Conservation (phyloP, 1,140 invertebrate species). For the Drosophila pseudoobscura region DNA sequence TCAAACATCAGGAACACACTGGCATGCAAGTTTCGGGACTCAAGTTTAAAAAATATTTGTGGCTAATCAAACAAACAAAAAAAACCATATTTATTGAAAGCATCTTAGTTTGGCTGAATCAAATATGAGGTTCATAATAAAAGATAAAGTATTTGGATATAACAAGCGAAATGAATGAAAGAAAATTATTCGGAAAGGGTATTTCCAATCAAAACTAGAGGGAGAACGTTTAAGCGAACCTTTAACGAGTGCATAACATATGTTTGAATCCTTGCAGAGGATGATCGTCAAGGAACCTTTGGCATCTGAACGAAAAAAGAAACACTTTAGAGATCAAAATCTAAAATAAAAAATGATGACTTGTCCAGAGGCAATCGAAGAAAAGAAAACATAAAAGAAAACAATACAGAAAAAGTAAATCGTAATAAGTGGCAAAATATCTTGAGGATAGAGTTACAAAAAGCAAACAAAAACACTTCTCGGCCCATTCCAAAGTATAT, state of each 20-base stretch:
- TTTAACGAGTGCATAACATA: not conserved
- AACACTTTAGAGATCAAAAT: constrained; percentile 49
- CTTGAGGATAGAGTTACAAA: constrained; percentile 3
- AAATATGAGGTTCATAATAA: constrained; percentile 17
- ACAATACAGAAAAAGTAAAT: constrained; percentile 15
- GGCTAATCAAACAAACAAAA: constrained; percentile 31
- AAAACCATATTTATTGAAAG: constrained; percentile 17
- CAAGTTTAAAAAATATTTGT: constrained; percentile 67
- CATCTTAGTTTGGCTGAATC: constrained; percentile 43
- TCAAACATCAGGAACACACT: constrained; percentile 43
- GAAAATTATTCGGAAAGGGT: constrained; percentile 23
- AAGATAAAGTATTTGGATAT: constrained; percentile 18
- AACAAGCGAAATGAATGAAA: constrained; percentile 7
- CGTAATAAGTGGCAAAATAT: constrained; percentile 5
- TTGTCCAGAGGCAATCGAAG: constrained; percentile 30
- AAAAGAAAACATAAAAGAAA: constrained; percentile 10
- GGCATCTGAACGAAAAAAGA: constrained; percentile 34
- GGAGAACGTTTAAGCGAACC: constrained; percentile 12
- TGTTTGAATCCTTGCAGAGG: constrained; percentile 16
- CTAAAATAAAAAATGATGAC: constrained; percentile 42
- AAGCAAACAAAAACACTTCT: constrained; percentile 30
- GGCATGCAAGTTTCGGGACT: constrained; percentile 68
- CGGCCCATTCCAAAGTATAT: constrained; percentile 50
- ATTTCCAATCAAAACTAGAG: constrained; percentile 31
- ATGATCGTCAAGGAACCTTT: constrained; percentile 43